Conservation (phyloP, 1,140 invertebrate genomes). For the Solenopsis invicta region DNA sequence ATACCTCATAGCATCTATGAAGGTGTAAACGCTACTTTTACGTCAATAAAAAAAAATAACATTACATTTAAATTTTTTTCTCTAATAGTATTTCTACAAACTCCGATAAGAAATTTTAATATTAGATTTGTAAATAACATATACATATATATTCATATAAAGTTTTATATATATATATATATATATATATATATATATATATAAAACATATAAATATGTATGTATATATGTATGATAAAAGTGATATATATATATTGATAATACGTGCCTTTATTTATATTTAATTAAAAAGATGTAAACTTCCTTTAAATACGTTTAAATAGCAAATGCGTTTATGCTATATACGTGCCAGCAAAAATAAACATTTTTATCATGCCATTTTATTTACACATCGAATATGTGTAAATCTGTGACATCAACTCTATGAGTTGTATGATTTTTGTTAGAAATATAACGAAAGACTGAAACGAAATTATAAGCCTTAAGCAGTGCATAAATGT, state of each 20-base stretch:
- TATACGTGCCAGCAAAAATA: not conserved
- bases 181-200: not conserved
- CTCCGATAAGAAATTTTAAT: constrained; percentile 16
- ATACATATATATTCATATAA: not conserved
- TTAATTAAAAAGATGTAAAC: constrained; percentile 40
- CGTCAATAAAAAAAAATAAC: constrained; percentile 72
- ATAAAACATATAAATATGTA: not conserved
- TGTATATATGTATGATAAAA: not conserved
- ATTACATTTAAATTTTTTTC: constrained; percentile 69
- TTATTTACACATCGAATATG: constrained; percentile 55
- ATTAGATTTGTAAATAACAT: constrained; percentile 8
- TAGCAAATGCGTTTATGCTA: not conserved
- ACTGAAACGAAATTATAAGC: constrained; percentile 59
- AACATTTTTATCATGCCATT: constrained; percentile 44
- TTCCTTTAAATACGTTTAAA: constrained; percentile 37
- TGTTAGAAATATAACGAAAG: constrained; percentile 61
- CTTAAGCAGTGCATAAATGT: constrained; percentile 53
- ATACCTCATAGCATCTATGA: constrained; percentile 77
- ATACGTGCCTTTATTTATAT: constrained; percentile 62
- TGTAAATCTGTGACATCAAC: constrained; percentile 60
- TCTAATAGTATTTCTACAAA: constrained; percentile 43
- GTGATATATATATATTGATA: constrained; percentile 33
- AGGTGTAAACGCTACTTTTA: constrained; percentile 73
- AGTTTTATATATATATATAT: not conserved
- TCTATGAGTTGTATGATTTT: constrained; percentile 69